Percentiles rank a stretch among this genome's conserved stretches.
These are phyloP conservation scores for Philhelius pedissequus DNA, from an alignment of 2,888 invertebrate species.

Conservation along the genomic window DNA sequence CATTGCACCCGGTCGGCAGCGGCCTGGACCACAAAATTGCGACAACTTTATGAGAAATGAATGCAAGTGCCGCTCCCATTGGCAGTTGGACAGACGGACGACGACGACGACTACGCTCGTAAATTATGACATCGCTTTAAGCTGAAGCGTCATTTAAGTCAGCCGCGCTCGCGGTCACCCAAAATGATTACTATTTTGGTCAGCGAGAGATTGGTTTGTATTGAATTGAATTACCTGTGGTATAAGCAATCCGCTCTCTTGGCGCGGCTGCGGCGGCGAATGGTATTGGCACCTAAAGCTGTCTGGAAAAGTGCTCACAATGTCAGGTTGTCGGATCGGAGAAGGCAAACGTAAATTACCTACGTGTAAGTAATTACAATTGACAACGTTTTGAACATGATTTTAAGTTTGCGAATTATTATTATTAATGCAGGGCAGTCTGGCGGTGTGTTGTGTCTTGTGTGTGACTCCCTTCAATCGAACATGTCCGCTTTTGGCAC, in stretches of 20 bases:
- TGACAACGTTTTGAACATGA: conserved; percentile 58
- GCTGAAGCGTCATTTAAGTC: conserved; percentile 9
- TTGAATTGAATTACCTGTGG: neutral
- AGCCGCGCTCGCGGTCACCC: too few species aligned
- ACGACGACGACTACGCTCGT: too few species aligned
- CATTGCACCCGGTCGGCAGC: too few species aligned
- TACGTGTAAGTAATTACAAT: conserved; percentile 65
- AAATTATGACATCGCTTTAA: conserved; percentile 62
- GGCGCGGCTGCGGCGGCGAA: neutral
- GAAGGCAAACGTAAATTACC: conserved; percentile 36
- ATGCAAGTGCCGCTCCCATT: conserved; percentile 50
- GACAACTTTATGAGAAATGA: conserved; percentile 43
- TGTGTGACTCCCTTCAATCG: conserved; percentile 32
- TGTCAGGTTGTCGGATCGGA: conserved; percentile 10
- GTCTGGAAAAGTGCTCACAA: conserved; percentile 16
- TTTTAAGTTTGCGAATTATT: conserved; percentile 10
- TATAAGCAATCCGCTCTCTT: too few species aligned
- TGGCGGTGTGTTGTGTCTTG: neutral
- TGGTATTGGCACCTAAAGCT: neutral
- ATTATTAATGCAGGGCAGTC: neutral
- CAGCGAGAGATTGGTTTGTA: conserved; percentile 4
- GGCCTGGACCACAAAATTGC: neutral
- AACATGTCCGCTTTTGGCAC: conserved; percentile 21
- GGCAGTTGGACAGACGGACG: neutral
- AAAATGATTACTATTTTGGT: conserved; percentile 41